Conservation (phyloP, 1,140 invertebrate genomes). For the Ruditapes philippinarum region DNA sequence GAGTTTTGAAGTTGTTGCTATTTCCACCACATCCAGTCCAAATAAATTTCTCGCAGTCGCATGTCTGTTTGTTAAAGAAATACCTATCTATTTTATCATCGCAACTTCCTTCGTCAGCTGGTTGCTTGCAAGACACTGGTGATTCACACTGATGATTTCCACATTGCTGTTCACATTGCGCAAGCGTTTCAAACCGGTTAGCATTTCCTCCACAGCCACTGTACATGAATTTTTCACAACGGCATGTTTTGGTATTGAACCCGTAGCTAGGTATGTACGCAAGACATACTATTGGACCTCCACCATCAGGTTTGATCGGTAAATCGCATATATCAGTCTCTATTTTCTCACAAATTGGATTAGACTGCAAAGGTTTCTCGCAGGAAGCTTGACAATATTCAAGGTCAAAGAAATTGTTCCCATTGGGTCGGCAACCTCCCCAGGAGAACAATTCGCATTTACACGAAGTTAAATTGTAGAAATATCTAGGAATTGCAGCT, state of each 20-base stretch:
- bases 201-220: constrained; percentile 85
- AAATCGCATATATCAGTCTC: background rate
- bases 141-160: background rate
- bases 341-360: background rate
- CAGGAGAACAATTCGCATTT: constrained; percentile 85
- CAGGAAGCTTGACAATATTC: constrained; percentile 69
- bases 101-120: constrained; percentile 80
- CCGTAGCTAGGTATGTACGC: constrained; percentile 81
- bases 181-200: constrained; percentile 84
- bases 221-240: constrained; percentile 85
- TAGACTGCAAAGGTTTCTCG: background rate
- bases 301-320: background rate
- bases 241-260: constrained; percentile 83
- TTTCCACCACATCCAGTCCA: constrained; percentile 25
- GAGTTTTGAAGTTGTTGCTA: constrained; percentile 8
- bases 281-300: constrained; percentile 67
- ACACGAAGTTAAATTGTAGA: constrained; percentile 84
- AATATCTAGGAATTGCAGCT: constrained; percentile 82
- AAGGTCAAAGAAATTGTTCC: constrained; percentile 83
- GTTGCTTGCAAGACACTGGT: constrained; percentile 37
- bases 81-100: constrained; percentile 75
- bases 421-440: constrained; percentile 84
- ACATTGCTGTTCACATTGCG: constrained; percentile 73
- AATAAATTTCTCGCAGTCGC: constrained; percentile 76
- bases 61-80: constrained; percentile 83